Conservation (phyloP, 2,797 vertebrate genomes). For the Arrhamphus sclerolepis region DNA sequence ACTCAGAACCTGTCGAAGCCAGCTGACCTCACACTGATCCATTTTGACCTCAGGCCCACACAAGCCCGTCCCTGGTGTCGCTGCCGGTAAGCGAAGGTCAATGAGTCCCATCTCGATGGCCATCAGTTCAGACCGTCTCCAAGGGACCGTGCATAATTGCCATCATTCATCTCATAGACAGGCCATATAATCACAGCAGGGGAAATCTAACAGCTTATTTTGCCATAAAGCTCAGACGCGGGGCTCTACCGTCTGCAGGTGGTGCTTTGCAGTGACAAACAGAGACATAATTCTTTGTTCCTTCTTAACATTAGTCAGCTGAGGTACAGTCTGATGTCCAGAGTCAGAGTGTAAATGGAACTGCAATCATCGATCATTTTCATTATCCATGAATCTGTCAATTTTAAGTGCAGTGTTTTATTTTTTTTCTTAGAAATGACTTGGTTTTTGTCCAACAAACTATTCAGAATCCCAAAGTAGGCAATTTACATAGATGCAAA, state of each 20-base stretch:
- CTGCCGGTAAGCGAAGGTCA: slow-evolving; percentile 64
- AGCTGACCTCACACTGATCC: slow-evolving; percentile 62
- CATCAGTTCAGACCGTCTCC: slow-evolving; percentile 57
- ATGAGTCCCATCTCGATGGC: slow-evolving; percentile 55
- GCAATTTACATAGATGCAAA: not conserved
- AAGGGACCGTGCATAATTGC: slow-evolving; percentile 59
- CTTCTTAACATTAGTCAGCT: not conserved
- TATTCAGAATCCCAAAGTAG: not conserved
- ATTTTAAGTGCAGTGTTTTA: not conserved
- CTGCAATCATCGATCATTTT: not conserved
- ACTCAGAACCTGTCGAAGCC: slow-evolving; percentile 58
- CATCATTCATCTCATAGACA: slow-evolving; percentile 51
- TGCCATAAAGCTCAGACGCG: slow-evolving; percentile 21
- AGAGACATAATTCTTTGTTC: not conserved
- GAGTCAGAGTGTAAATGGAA: not conserved
- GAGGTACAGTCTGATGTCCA: not conserved
- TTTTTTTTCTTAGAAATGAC: not conserved
- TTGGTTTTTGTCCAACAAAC: not conserved
- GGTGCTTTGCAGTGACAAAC: not conserved
- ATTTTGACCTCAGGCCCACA: slow-evolving; percentile 57
- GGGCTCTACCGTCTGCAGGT: not conserved
- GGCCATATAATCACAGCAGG: slow-evolving; percentile 19
- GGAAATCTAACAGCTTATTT: slow-evolving; percentile 25
- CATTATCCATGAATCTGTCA: not conserved
- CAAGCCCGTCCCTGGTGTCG: slow-evolving; percentile 42